Base-by-base conservation (phyloP, 2,888 invertebrate genomes). In the Spodoptera picta region DNA sequence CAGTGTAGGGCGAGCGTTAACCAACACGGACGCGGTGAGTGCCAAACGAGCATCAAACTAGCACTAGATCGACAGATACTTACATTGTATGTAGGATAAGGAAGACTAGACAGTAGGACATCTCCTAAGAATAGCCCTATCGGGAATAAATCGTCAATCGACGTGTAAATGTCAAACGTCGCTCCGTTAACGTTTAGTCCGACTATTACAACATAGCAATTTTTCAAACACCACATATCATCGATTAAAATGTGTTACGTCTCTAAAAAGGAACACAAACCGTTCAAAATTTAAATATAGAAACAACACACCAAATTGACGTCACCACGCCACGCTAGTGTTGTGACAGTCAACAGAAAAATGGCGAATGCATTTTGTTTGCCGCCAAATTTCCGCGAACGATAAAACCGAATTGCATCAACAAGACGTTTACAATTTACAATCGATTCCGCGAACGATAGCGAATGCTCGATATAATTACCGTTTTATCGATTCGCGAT, bases 371-470 rank as follows among this genome's bases (percentile, higher is more conserved):
- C 64, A 77, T 62, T 65, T 43, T 60, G 68, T 70, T 70, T 60
- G 67, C 52, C 59, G 48, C 45, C 52, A 57, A 59, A 63, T 58
- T 79, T 71, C 80, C 64, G 61, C 60, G 78, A 73, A 75, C 47
- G 62, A 69, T 77, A 70, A 73, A 73, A 70, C 57, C 47, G 54
- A 65, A 61, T 58, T 48, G 64, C 48, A 65, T 49, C 77, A 80
- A 75, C 73, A 73, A 66, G 62, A 70, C 61, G 66, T 59, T 64
- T 68, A 9, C 56, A 68, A 52, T 59, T 64, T 68, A 9, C 56
- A 68, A 52, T 60, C 63, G 65, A 67, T 79, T 79, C 79, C 45
- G 2, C 62, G 78, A 77, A 79, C 58, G 73, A 77, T 75, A 69
- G 60, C 52, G 55, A 73, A 63, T 58, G 65, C 59, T 75, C 53